Percentiles rank a stretch among this genome's conserved stretches.
Conservation (phyloP, 2,888 invertebrate species). For the Podabrus alpinus region DNA sequence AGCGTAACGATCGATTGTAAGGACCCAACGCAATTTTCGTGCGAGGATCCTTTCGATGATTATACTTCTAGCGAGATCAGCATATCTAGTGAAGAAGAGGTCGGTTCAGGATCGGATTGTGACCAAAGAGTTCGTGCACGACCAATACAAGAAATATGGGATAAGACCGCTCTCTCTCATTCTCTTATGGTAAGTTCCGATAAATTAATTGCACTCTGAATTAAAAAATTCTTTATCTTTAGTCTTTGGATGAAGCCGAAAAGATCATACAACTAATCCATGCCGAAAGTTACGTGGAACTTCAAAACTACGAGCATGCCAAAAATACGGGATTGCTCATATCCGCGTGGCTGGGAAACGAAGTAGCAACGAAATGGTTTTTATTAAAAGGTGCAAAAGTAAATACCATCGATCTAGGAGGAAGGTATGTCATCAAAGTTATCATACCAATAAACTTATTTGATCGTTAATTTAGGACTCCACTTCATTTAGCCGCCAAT, state of each 20-base stretch:
- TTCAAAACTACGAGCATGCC: slow-evolving; percentile 53
- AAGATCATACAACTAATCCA: slow-evolving; percentile 52
- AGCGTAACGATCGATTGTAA: slow-evolving; percentile 4
- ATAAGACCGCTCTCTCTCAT: slow-evolving; percentile 40
- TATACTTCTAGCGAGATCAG: slow-evolving; percentile 37
- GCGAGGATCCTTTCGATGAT: slow-evolving; percentile 3
- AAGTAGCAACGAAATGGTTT: slow-evolving; percentile 59
- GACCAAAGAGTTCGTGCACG: slow-evolving; percentile 40
- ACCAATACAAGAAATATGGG: slow-evolving; percentile 51
- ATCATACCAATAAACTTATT: neutral
- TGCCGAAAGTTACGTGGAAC: slow-evolving; percentile 56
- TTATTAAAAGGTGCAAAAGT: slow-evolving; percentile 65
- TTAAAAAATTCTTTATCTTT: slow-evolving; percentile 38
- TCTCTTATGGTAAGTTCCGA: slow-evolving; percentile 45
- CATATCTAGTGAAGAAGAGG: slow-evolving; percentile 61
- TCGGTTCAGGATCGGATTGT: slow-evolving; percentile 53
- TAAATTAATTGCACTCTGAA: neutral
- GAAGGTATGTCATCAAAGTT: slow-evolving; percentile 59
- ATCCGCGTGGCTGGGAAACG: slow-evolving; percentile 66
- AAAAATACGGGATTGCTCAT: slow-evolving; percentile 63
- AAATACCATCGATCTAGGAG: slow-evolving; percentile 67
- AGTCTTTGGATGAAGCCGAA: slow-evolving; percentile 58
- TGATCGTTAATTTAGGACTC: slow-evolving; percentile 56
- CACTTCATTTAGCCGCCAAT: slow-evolving; percentile 79
- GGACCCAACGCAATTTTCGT: slow-evolving; percentile 2